A percentile compares a stretch with the other conserved stretches of the same genome.
phyloP scores from a whole-genome alignment of 2,888 invertebrate genomes.

The Meiosimyza decipiens region DNA sequence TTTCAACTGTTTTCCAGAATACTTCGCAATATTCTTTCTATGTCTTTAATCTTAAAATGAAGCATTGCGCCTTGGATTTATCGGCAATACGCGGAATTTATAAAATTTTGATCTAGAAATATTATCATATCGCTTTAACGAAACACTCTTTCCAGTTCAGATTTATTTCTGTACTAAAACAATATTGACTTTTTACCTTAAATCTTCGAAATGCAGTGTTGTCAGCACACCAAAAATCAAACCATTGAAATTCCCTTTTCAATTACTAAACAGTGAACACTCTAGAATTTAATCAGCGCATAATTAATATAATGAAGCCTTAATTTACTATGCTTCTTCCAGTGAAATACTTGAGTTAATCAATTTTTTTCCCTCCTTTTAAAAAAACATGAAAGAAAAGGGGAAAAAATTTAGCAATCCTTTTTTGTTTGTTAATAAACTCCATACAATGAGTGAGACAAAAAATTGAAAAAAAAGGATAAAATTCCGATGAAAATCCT shows the following conservation, averaged over 20 bases:
- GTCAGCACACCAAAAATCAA: no score
- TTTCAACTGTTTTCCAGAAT: no score
- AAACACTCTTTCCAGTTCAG: no score
- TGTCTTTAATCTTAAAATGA: no score
- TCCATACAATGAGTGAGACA: background rate
- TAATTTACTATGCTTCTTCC: constrained; percentile 18
- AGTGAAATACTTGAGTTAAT: constrained; percentile 26
- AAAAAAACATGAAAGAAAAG: background rate
- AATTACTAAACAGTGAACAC: constrained; percentile 12
- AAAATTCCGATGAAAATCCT: background rate
- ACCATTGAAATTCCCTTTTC: background rate
- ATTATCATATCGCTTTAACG: no score
- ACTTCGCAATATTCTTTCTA: no score
- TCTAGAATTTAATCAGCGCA: constrained; percentile 25
- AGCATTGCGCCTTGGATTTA: no score
- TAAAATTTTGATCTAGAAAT: no score
- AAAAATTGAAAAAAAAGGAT: background rate
- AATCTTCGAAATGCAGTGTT: no score
- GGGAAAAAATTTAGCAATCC: background rate
- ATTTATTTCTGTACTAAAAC: no score
- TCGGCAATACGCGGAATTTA: no score
- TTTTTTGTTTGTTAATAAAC: constrained; percentile 1
- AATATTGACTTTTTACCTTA: no score
- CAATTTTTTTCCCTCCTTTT: background rate
- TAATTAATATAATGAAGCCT: constrained; percentile 34